Evolutionary conservation across 2,113 vertebrate species (phyloP).

Genomic region (Nyctibius bracteatus): DNA sequence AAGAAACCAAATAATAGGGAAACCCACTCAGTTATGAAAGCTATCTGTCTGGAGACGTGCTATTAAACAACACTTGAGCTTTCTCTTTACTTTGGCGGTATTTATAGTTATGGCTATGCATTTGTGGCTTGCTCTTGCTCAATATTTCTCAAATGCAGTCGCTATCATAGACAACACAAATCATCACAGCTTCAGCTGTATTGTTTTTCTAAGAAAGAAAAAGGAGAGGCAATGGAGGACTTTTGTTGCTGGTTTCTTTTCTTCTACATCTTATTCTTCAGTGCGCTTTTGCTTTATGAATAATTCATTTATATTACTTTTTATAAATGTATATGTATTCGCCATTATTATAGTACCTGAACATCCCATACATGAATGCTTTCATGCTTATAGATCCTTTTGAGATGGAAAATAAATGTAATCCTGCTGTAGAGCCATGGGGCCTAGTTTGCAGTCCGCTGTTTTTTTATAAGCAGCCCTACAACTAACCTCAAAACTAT

Average conservation of each 20-base stretch:
- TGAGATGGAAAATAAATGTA: not conserved
- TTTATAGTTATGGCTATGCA: slow-evolving; percentile 11
- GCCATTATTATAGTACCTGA: not conserved
- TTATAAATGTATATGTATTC: not conserved
- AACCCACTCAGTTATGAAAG: slow-evolving; percentile 4
- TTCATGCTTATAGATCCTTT: not conserved
- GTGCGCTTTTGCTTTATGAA: not conserved
- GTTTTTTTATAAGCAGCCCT: not conserved
- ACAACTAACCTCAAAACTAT: not conserved
- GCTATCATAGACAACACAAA: not conserved
- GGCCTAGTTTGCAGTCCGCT: not conserved
- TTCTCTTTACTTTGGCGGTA: slow-evolving; percentile 25
- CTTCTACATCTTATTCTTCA: not conserved
- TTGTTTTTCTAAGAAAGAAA: not conserved
- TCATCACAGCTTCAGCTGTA: not conserved
- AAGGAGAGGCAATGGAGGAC: not conserved
- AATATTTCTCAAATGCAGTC: slow-evolving; percentile 12
- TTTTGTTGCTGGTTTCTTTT: not conserved
- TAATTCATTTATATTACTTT: not conserved
- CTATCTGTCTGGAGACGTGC: slow-evolving; percentile 27
- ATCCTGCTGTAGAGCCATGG: not conserved
- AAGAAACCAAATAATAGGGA: slow-evolving; percentile 21
- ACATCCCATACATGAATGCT: not conserved
- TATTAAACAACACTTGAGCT: slow-evolving; percentile 33
- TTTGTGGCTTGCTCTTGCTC: not conserved